Conservation (phyloP, 2,888 invertebrate species). For the Coleophora deauratella region DNA sequence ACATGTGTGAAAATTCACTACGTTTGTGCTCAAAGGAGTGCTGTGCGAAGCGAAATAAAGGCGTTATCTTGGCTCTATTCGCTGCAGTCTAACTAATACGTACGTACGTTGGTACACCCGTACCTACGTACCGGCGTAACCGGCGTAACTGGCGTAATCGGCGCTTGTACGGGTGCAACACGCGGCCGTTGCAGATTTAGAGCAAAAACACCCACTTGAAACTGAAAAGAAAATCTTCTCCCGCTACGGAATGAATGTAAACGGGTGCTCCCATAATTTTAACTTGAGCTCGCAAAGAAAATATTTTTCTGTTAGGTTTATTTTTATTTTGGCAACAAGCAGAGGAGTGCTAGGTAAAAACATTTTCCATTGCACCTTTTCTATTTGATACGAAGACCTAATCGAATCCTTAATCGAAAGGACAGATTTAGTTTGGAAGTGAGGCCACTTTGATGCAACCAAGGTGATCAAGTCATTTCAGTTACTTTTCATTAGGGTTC, state of each 20-base stretch:
- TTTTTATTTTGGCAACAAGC: too few species aligned
- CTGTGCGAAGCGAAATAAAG: slow-evolving; percentile 40
- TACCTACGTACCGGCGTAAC: slow-evolving; percentile 9
- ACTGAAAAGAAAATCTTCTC: slow-evolving; percentile 26
- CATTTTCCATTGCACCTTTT: too few species aligned
- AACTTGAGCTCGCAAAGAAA: background rate
- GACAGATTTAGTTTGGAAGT: too few species aligned
- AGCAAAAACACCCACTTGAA: slow-evolving; percentile 30
- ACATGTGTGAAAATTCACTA: slow-evolving; percentile 8
- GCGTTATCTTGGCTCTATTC: slow-evolving; percentile 44
- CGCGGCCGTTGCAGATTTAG: slow-evolving; percentile 31
- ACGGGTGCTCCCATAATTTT: background rate
- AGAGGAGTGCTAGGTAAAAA: too few species aligned
- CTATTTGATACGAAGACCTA: too few species aligned
- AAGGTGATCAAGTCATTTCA: too few species aligned
- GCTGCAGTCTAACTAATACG: slow-evolving; percentile 37
- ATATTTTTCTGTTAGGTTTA: too few species aligned
- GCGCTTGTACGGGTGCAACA: slow-evolving; percentile 10
- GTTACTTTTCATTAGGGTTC: too few species aligned
- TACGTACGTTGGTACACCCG: slow-evolving; percentile 12
- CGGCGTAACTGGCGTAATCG: background rate
- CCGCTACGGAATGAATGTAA: background rate
- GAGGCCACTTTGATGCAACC: too few species aligned
- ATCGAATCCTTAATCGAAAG: too few species aligned
- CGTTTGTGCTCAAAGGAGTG: slow-evolving; percentile 37